Base-by-base conservation (phyloP, 2,113 vertebrate genomes). In the Abramis brama region DNA sequence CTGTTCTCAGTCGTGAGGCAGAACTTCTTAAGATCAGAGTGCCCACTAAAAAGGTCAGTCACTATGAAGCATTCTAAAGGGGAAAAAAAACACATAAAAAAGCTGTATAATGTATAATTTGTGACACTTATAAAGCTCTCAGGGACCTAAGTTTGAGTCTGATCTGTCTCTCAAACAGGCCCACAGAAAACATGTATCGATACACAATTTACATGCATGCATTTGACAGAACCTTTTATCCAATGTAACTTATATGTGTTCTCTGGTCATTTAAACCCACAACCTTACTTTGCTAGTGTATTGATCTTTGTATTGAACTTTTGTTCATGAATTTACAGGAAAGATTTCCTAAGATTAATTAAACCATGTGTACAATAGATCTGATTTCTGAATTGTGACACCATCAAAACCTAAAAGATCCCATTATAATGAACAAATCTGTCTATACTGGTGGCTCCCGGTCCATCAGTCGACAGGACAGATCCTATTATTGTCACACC, bases 1-100 rank as follows among this genome's bases (percentile, higher is more conserved):
- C 95, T 84, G 97, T 97, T 62, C 96, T 99, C 86, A 97, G 97
- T 90, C 95, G 98, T 90, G 98, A 99, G 91, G 98, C 98, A 0
- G 98, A 99, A 90, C 94, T 99, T 80, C 95, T 99, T 88, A 99
- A 98, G 94, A 98, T 99, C 92, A 99, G 98, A 95, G 97, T 99
- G 88, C 94, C 97, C 50, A 98, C 98, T 83, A 99, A 97, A 94
- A 98, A 97, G 96, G 98, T 99, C 93, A 88, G 94, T 82, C 50
- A 2, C 47, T 30, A 47, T 27, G 52, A 57, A 57, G 7, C 6
- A 8, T 57, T 57, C 55, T 23, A 57, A 57, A 27, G 52, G 9
- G 9, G 17, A 6, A 73, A n/a, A n/a, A n/a, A n/a, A n/a, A n/a
- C n/a, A n/a, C n/a, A n/a, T n/a, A n/a, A 45, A 33, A 52, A 76